A percentile compares a stretch with the other conserved stretches of the same genome.
Conservation (phyloP, 1,140 invertebrate species). For the Tetramorium alpestre region DNA sequence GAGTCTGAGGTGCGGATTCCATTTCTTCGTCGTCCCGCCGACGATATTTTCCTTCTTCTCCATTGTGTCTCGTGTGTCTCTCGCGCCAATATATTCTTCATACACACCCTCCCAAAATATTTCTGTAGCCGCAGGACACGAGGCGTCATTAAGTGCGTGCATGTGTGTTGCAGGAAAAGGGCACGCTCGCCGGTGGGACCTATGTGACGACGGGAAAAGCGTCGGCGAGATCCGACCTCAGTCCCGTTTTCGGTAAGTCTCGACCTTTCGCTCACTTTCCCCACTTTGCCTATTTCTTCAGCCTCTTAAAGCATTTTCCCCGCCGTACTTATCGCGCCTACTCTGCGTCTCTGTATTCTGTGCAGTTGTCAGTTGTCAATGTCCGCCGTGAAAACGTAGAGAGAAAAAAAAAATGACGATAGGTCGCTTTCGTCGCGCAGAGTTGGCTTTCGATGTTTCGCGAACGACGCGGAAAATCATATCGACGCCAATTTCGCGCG, state of each 20-base stretch:
- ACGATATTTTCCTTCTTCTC: neutral
- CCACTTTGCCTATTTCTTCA: too few species aligned
- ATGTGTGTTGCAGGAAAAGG: constrained; percentile 92
- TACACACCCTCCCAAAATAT: too few species aligned
- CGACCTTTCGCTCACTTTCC: too few species aligned
- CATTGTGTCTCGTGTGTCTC: neutral
- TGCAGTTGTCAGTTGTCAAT: neutral
- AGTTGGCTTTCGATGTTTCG: neutral
- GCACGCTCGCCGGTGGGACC: constrained; percentile 88
- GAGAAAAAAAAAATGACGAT: neutral
- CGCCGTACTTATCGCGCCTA: too few species aligned
- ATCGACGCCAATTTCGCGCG: constrained; percentile 31
- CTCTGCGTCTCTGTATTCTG: neutral
- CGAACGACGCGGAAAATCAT: neutral
- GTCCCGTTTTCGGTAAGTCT: constrained; percentile 93
- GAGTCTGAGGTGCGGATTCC: constrained; percentile 92
- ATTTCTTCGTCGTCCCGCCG: neutral
- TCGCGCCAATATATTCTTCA: neutral
- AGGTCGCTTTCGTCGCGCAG: neutral
- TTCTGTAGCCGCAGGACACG: constrained; percentile 37
- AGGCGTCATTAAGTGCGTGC: constrained; percentile 67
- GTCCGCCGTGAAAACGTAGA: neutral
- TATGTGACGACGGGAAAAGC: constrained; percentile 90
- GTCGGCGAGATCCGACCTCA: constrained; percentile 92
- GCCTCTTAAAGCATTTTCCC: too few species aligned